phyloP scores from a whole-genome alignment of 2,797 vertebrate genomes.

The Coreius guichenoti region DNA sequence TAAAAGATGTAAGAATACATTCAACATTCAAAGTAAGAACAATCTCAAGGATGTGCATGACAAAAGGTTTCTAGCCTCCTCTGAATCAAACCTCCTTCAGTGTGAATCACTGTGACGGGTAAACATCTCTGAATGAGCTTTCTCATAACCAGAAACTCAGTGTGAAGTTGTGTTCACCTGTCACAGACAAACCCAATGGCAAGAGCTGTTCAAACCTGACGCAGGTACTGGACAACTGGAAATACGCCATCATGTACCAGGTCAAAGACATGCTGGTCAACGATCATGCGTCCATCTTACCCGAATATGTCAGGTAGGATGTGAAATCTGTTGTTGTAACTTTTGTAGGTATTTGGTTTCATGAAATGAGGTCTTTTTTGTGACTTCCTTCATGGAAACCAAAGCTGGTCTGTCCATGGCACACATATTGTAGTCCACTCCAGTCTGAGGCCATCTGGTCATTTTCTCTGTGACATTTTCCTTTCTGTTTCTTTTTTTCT shows the following conservation, averaged over 20 bases:
- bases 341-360: neutral
- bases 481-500: neutral
- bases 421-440: neutral
- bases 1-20: neutral
- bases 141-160: neutral
- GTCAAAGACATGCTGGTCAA: slow-evolving; percentile 85
- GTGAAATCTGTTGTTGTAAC: neutral
- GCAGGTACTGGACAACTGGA: slow-evolving; percentile 90
- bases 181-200: slow-evolving; percentile 59
- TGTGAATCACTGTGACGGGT: neutral
- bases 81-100: neutral
- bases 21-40: neutral
- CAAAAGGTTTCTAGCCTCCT: neutral
- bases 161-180: slow-evolving; percentile 1
- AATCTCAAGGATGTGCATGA: neutral
- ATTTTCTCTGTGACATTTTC: neutral
- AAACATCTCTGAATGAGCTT: neutral
- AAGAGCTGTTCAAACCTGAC: slow-evolving; percentile 87
- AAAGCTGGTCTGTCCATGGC: neutral
- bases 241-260: slow-evolving; percentile 86
- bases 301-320: slow-evolving; percentile 86
- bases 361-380: neutral
- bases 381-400: neutral
- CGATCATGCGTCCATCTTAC: slow-evolving; percentile 84
- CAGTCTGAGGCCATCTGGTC: neutral